These are phyloP conservation scores for Lota lota DNA, from an alignment of 2,113 vertebrate species.

Conservation along the genomic window DNA sequence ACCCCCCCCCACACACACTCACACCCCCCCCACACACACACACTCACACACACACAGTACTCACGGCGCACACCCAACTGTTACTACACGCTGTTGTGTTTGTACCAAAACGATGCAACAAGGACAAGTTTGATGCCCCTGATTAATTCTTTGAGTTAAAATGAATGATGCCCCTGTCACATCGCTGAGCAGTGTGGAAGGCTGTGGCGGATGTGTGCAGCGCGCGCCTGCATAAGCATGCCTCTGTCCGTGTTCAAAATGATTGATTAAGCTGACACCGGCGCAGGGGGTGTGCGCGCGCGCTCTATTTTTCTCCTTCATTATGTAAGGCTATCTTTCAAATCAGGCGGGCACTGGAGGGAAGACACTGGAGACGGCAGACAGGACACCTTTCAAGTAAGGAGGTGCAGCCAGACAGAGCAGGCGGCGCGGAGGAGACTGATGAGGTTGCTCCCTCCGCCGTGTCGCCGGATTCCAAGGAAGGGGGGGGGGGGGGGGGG, in stretches of 20 bases:
- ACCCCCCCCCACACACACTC: slow-evolving; percentile 1
- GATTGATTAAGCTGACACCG: slow-evolving; percentile 82
- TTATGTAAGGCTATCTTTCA: slow-evolving; percentile 81
- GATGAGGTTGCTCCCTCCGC: slow-evolving; percentile 55
- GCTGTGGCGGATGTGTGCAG: slow-evolving; percentile 62
- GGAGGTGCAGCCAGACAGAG: slow-evolving; percentile 66
- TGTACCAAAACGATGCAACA: slow-evolving; percentile 67
- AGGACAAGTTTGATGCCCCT: slow-evolving; percentile 70
- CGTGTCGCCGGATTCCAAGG: slow-evolving; percentile 40
- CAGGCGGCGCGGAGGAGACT: slow-evolving; percentile 57
- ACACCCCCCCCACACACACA: slow-evolving; percentile 3
- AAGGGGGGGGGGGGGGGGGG: slow-evolving; percentile 18
- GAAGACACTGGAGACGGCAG: slow-evolving; percentile 72
- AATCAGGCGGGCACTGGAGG: slow-evolving; percentile 70
- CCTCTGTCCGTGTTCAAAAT: slow-evolving; percentile 78
- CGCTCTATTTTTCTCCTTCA: slow-evolving; percentile 71
- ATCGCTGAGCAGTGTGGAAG: slow-evolving; percentile 68
- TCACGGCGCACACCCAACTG: background rate
- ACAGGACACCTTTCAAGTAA: slow-evolving; percentile 72
- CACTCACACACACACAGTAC: slow-evolving; percentile 1
- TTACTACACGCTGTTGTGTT: slow-evolving; percentile 23
- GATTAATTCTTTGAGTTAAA: slow-evolving; percentile 72
- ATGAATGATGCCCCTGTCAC: slow-evolving; percentile 78
- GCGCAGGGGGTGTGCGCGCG: slow-evolving; percentile 71
- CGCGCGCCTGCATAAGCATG: slow-evolving; percentile 62